These are phyloP conservation scores for Myopa testacea DNA, from an alignment of 2,888 invertebrate genomes.

Conservation along the genomic window DNA sequence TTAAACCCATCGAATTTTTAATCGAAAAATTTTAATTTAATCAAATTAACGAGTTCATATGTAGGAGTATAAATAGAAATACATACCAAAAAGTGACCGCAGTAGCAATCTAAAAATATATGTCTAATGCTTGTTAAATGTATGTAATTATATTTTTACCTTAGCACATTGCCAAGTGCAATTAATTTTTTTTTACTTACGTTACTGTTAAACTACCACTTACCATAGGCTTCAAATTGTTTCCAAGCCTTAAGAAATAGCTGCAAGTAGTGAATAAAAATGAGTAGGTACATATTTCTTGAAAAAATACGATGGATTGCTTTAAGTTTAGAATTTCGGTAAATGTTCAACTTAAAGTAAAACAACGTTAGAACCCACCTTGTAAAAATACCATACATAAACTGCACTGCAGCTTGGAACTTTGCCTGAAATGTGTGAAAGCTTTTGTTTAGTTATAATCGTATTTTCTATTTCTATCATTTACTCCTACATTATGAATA, in stretches of 20 bases:
- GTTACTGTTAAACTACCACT: background rate
- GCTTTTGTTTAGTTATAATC: constrained; percentile 10
- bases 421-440: constrained; percentile 18
- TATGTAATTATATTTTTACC: too few relatives aligned
- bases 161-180: too few relatives aligned
- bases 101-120: background rate
- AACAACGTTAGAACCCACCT: constrained; percentile 16
- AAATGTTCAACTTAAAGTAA: background rate
- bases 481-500: constrained; percentile 17
- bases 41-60: background rate
- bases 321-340: background rate
- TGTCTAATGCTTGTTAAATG: too few relatives aligned
- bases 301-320: background rate
- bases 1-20: too few relatives aligned
- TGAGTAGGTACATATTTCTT: background rate
- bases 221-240: background rate
- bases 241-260: background rate
- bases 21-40: too few relatives aligned
- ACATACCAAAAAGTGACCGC: constrained; percentile 1
- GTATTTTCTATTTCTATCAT: background rate
- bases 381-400: background rate
- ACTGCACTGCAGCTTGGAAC: background rate
- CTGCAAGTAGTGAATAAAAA: constrained; percentile 23
- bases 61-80: constrained; percentile 22
- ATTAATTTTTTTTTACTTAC: too few relatives aligned